A percentile compares a stretch with the other conserved stretches of the same genome.
Evolutionary conservation across 2,888 invertebrate genomes (phyloP).

Genomic region (Trimorus sp.): DNA sequence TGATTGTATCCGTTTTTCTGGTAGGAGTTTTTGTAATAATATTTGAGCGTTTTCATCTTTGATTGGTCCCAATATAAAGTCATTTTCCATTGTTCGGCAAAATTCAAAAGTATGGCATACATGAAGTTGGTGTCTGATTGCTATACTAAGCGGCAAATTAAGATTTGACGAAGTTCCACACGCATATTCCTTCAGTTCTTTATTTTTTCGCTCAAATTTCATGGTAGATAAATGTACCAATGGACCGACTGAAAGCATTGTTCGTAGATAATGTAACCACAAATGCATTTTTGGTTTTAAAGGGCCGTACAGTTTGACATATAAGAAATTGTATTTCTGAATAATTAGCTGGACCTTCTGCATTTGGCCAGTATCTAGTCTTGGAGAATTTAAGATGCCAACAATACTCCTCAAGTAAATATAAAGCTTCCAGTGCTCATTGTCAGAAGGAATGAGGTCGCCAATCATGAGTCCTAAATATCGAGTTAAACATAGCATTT

Average conservation of each 20-base stretch:
- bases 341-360: constrained; percentile 16
- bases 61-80: background rate
- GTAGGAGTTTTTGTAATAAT: too few relatives aligned
- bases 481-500: background rate
- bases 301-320: constrained; percentile 42
- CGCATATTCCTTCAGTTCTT: too few relatives aligned
- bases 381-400: constrained; percentile 36
- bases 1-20: too few relatives aligned
- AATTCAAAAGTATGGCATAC: background rate
- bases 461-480: constrained; percentile 7
- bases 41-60: background rate
- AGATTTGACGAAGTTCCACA: constrained; percentile 38
- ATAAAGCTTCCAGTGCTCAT: background rate
- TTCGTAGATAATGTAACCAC: constrained; percentile 27
- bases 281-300: constrained; percentile 51
- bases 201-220: constrained; percentile 50
- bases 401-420: constrained; percentile 29
- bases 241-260: constrained; percentile 34
- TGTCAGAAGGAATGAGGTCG: background rate
- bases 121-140: constrained; percentile 24
- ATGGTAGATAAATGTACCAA: constrained; percentile 49
- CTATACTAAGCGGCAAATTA: constrained; percentile 43
- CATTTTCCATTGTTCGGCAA: background rate
- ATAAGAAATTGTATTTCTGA: constrained; percentile 30
- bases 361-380: constrained; percentile 37